Percentiles rank a stretch among this genome's conserved stretches.
These are phyloP conservation scores for Phymorhynchus buccinoides DNA, from an alignment of 1,140 invertebrate species.

Conservation along the genomic window DNA sequence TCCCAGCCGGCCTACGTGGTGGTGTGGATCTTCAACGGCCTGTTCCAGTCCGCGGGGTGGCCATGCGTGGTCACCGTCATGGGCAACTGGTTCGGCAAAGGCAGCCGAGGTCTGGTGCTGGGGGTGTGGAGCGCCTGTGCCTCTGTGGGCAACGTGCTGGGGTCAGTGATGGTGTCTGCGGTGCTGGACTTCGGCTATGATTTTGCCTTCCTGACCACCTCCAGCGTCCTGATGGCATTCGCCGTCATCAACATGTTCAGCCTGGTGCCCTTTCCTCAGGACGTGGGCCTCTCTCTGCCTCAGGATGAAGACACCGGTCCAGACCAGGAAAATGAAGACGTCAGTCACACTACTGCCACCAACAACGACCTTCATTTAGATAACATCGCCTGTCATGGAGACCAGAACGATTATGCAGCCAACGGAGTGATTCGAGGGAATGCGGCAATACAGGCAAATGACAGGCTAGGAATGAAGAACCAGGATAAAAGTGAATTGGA, in stretches of 20 bases:
- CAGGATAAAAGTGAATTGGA: no score
- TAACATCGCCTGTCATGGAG: no score
- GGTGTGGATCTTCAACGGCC: constrained; percentile 84
- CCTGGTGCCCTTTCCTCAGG: constrained; percentile 69
- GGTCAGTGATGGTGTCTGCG: constrained; percentile 73
- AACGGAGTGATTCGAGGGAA: no score
- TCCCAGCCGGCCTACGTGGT: constrained; percentile 72
- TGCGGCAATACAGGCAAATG: no score
- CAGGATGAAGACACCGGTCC: background rate
- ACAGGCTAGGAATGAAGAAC: no score
- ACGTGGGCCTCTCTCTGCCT: constrained; percentile 54
- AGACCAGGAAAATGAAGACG: no score
- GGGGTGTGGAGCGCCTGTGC: constrained; percentile 76
- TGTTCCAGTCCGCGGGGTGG: constrained; percentile 93
- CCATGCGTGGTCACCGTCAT: constrained; percentile 91
- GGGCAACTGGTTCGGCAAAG: constrained; percentile 96
- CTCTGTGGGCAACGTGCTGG: constrained; percentile 76
- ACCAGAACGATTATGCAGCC: no score
- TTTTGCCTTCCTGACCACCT: constrained; percentile 74
- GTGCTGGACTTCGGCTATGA: constrained; percentile 75
- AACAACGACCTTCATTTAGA: no score
- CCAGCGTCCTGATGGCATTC: constrained; percentile 70
- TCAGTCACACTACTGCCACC: no score
- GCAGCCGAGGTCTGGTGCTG: constrained; percentile 75
- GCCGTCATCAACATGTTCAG: constrained; percentile 70